These are phyloP conservation scores for Thymelicus sylvestris DNA, from an alignment of 2,888 invertebrate species.

Conservation along the genomic window DNA sequence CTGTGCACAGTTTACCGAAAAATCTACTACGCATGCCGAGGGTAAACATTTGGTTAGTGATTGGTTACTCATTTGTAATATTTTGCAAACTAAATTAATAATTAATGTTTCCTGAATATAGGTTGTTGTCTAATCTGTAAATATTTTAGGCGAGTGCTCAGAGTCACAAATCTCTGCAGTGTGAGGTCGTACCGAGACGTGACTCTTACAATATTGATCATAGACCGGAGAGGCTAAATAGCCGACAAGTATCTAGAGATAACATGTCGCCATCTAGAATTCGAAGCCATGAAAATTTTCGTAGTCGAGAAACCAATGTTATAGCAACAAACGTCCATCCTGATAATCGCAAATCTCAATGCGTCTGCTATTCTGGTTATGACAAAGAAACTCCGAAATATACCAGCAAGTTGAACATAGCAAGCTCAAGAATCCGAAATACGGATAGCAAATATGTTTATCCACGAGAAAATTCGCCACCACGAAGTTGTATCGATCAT, in stretches of 20 bases:
- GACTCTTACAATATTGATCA: constrained; percentile 55
- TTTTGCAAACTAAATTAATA: too few relatives aligned
- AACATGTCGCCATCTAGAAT: constrained; percentile 54
- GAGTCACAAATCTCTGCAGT: constrained; percentile 76
- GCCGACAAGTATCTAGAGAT: constrained; percentile 56
- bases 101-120: too few relatives aligned
- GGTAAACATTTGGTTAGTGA: constrained; percentile 54
- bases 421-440: constrained; percentile 50
- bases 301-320: constrained; percentile 50
- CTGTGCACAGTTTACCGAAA: constrained; percentile 66
- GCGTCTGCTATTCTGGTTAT: constrained; percentile 53
- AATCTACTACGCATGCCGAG: constrained; percentile 45
- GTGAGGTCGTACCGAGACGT: constrained; percentile 58
- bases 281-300: constrained; percentile 64
- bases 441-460: constrained; percentile 57
- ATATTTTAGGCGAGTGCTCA: constrained; percentile 62
- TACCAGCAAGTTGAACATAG: constrained; percentile 59
- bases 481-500: constrained; percentile 55
- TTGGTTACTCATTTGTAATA: neutral
- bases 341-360: constrained; percentile 48
- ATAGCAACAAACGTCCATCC: constrained; percentile 38
- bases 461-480: constrained; percentile 51
- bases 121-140: neutral
- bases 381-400: constrained; percentile 55
- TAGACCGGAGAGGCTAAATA: constrained; percentile 53